Base-by-base conservation (phyloP, 2,113 vertebrate genomes). In the Bufo gargarizans region DNA sequence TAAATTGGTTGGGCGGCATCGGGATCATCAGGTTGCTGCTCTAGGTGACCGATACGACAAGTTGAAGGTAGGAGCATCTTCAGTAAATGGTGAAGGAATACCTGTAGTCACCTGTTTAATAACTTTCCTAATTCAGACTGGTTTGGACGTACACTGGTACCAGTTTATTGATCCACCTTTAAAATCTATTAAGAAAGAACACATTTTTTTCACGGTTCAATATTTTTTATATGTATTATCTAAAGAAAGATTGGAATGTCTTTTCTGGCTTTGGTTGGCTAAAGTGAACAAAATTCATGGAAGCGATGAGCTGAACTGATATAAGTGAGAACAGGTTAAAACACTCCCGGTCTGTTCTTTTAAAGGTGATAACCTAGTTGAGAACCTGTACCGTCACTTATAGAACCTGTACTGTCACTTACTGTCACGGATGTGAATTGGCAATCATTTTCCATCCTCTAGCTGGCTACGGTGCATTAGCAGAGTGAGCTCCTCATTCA, bases 21-120 rank as follows among this genome's bases (percentile, higher is more conserved):
- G 97, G 65, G 98, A 99, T 92, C 98, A 99, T 94, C 97, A 99
- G 89, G 98, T 99, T 96, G 97, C 97, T 88, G 96, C 97, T 85
- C 95, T 97, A 93, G 95, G 95, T 11, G 98, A 99, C 88, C 95
- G 97, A 79, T 98, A 96, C 61, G 97, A 99, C 92, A 99, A 98
- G 92, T 95, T 99, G 89, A 99, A 99, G 98, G 98, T 99, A 95
- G 95, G 96, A 94, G 88, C 67, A 65, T 83, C 50, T 59, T 59
- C 16, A 43, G 13, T 55, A 10, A 11, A 22, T 71, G 5, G 45
- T 69, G 67, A 43, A 50, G 17, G 22, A 45, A 10, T 84, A 43
- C 11, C 55, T 45, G 8, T 74, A 71, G 7, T 45, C 53, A 43
- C 6, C 74, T 43, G 43, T 61, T 59, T 19, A 43, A 59, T 17